Evolutionary conservation across 1,140 invertebrate genomes (phyloP).

Genomic region (Caenorhabditis brenneri): DNA sequence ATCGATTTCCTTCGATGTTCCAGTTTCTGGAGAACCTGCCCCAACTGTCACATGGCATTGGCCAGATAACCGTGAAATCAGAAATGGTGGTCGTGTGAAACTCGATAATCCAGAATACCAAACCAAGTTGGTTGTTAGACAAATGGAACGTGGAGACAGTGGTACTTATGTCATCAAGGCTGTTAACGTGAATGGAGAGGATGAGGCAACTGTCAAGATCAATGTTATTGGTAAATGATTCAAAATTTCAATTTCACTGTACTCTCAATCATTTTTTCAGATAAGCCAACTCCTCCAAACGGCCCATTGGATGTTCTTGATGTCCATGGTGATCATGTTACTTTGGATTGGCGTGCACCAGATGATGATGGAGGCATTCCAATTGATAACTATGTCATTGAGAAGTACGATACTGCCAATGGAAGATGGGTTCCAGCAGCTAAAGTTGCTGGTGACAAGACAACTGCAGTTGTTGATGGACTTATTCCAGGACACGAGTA

Average conservation of each 20-base stretch:
- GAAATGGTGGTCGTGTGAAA: constrained; percentile 72
- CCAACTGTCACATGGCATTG: constrained; percentile 84
- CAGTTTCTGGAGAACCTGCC: constrained; percentile 86
- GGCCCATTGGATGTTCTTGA: constrained; percentile 89
- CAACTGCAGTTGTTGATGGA: constrained; percentile 69
- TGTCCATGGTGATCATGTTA: constrained; percentile 91
- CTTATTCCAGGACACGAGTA: constrained; percentile 82
- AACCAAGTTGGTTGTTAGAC: constrained; percentile 81
- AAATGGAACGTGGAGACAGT: constrained; percentile 82
- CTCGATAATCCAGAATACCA: constrained; percentile 88
- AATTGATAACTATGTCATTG: constrained; percentile 73
- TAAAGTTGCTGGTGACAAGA: constrained; percentile 64
- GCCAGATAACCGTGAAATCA: constrained; percentile 86
- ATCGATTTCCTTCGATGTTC: constrained; percentile 89
- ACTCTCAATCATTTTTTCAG: constrained; percentile 75
- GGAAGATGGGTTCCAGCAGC: constrained; percentile 68
- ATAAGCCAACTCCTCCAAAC: constrained; percentile 91
- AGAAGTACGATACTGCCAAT: constrained; percentile 67
- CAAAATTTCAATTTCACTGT: neutral
- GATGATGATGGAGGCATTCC: constrained; percentile 91
- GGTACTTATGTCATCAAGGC: constrained; percentile 90
- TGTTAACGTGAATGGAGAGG: constrained; percentile 87
- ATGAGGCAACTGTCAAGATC: constrained; percentile 92
- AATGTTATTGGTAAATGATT: constrained; percentile 81
- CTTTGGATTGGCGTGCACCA: constrained; percentile 84